Evolutionary conservation across 2,113 vertebrate genomes (phyloP).

Genomic region (Poeciliopsis retropinna): DNA sequence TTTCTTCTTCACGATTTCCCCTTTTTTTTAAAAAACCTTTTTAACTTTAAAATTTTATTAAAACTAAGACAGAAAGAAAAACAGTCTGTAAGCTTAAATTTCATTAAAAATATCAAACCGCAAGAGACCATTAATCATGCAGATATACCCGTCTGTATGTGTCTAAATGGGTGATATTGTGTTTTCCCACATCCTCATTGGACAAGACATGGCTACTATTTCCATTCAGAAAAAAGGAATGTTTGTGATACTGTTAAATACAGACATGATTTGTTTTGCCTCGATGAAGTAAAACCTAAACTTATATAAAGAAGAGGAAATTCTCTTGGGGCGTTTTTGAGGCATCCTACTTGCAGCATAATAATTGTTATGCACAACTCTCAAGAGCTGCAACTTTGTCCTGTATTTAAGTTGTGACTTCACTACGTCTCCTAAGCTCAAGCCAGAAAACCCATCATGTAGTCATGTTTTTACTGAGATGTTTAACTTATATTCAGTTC

Average conservation of each 20-base stretch:
- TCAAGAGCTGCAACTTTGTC: too few relatives aligned
- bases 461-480: too few relatives aligned
- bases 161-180: conserved; percentile 33
- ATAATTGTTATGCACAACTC: too few relatives aligned
- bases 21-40: not conserved
- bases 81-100: not conserved
- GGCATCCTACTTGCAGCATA: too few relatives aligned
- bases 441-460: too few relatives aligned
- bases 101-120: not conserved
- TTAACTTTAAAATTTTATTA: not conserved
- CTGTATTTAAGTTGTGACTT: too few relatives aligned
- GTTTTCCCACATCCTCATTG: conserved; percentile 37
- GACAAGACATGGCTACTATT: conserved; percentile 40
- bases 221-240: conserved; percentile 59
- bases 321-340: too few relatives aligned
- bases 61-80: not conserved
- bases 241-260: conserved; percentile 70
- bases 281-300: conserved; percentile 59
- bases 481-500: too few relatives aligned
- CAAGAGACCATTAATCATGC: conserved; percentile 21
- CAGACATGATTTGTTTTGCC: conserved; percentile 62
- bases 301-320: conserved; percentile 53
- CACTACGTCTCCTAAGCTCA: too few relatives aligned
- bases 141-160: conserved; percentile 44
- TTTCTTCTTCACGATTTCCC: not conserved